Percentiles rank a stretch among this genome's conserved stretches.
Conservation (phyloP, 2,888 invertebrate species). For the Cryptus armator region DNA sequence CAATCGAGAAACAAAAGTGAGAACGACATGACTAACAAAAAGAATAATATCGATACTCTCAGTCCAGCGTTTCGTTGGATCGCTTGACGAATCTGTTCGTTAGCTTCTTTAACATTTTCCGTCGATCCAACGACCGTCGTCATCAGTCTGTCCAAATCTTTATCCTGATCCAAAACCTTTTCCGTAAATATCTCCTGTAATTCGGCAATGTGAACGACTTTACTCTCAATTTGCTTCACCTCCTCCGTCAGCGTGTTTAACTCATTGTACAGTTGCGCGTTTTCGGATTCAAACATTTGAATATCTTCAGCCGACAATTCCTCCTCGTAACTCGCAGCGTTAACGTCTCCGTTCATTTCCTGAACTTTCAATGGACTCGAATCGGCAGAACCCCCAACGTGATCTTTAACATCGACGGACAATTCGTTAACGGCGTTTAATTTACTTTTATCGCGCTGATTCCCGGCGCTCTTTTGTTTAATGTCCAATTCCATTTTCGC, state of each 20-base stretch:
- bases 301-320: constrained; percentile 94
- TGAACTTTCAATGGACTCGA: constrained; percentile 81
- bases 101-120: constrained; percentile 98
- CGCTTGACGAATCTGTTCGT: constrained; percentile 98
- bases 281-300: constrained; percentile 97
- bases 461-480: constrained; percentile 75
- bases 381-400: constrained; percentile 62
- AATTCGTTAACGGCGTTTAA: constrained; percentile 76
- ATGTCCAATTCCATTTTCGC: constrained; percentile 88
- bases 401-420: constrained; percentile 44
- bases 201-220: constrained; percentile 97
- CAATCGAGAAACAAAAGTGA: constrained; percentile 98
- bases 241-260: constrained; percentile 96
- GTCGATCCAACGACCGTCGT: constrained; percentile 96
- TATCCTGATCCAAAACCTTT: constrained; percentile 97
- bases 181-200: constrained; percentile 98
- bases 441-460: constrained; percentile 58
- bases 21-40: constrained; percentile 97
- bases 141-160: constrained; percentile 96
- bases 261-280: constrained; percentile 94
- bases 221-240: constrained; percentile 95
- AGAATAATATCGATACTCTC: constrained; percentile 97
- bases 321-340: constrained; percentile 86
- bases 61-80: constrained; percentile 98
- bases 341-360: constrained; percentile 81